phyloP scores from a whole-genome alignment of 1,140 invertebrate genomes.

The Papilio helenus region DNA sequence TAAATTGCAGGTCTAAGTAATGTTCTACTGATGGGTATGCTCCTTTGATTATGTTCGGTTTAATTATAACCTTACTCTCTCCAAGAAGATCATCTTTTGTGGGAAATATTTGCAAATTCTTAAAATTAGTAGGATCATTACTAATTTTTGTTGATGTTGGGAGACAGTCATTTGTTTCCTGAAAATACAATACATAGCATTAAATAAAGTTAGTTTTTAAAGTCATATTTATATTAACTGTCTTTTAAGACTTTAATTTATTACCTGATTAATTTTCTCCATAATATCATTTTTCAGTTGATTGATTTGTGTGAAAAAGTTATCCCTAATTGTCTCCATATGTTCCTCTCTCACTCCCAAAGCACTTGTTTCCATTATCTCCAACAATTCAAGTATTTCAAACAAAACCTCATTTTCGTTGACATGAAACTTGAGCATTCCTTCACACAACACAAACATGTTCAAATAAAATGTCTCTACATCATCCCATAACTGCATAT shows the following conservation, averaged over 20 bases:
- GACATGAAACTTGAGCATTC: conserved; percentile 59
- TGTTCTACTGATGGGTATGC: conserved; percentile 67
- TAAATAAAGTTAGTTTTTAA: not conserved
- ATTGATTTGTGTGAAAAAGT: conserved; percentile 56
- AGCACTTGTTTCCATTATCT: conserved; percentile 60
- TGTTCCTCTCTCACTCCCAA: conserved; percentile 67
- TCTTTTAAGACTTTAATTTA: too few species aligned
- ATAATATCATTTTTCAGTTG: conserved; percentile 51
- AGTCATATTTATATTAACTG: not conserved
- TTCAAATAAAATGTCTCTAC: conserved; percentile 63
- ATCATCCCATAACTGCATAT: conserved; percentile 73
- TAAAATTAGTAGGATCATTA: conserved; percentile 54
- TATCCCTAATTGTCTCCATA: conserved; percentile 61
- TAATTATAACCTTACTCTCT: conserved; percentile 50
- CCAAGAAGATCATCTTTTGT: conserved; percentile 62
- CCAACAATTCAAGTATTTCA: conserved; percentile 58
- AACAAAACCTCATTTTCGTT: conserved; percentile 52
- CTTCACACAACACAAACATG: conserved; percentile 61
- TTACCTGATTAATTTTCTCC: conserved; percentile 48
- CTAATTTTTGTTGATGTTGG: conserved; percentile 32
- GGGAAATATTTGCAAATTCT: conserved; percentile 68
- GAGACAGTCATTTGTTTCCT: conserved; percentile 41
- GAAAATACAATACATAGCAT: conserved; percentile 33
- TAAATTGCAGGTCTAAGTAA: conserved; percentile 74
- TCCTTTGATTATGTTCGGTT: conserved; percentile 71